A percentile compares a stretch with the other conserved stretches of the same genome.
Evolutionary conservation across 2,797 vertebrate genomes (phyloP).

Genomic region (Betta splendens): DNA sequence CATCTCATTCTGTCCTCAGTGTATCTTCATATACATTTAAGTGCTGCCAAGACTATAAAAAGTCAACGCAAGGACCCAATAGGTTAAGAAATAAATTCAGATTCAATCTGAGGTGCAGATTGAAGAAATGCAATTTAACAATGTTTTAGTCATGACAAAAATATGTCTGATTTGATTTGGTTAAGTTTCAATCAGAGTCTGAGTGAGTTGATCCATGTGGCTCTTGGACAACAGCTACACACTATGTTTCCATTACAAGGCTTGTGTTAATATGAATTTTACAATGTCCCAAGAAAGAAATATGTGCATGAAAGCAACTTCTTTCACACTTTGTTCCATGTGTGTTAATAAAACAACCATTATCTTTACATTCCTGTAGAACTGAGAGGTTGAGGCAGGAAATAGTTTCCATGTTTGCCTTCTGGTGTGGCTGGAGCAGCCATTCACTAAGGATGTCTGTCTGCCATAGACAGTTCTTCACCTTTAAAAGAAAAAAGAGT

Average conservation of each 20-base stretch:
- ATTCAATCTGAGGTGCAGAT: neutral
- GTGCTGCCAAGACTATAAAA: neutral
- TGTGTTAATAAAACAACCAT: conserved; percentile 15
- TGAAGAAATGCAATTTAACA: neutral
- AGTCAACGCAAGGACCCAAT: neutral
- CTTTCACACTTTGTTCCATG: conserved; percentile 16
- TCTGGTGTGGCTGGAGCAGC: conserved; percentile 18
- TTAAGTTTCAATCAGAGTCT: neutral
- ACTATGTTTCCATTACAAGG: no score
- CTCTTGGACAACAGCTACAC: neutral
- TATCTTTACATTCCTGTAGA: conserved; percentile 15
- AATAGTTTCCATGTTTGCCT: conserved; percentile 41
- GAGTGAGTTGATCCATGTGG: neutral
- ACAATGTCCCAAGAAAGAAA: neutral
- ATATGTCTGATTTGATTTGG: neutral
- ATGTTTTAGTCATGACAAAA: neutral
- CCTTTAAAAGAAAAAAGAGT: conserved; percentile 40
- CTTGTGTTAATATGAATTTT: neutral
- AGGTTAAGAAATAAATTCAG: neutral
- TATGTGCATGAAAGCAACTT: neutral
- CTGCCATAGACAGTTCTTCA: conserved; percentile 28
- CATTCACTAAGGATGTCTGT: conserved; percentile 23
- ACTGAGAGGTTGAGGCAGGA: neutral
- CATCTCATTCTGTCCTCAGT: neutral
- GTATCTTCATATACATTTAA: neutral